Base-by-base conservation (phyloP, 2,888 invertebrate genomes). In the Camponotus fellah region DNA sequence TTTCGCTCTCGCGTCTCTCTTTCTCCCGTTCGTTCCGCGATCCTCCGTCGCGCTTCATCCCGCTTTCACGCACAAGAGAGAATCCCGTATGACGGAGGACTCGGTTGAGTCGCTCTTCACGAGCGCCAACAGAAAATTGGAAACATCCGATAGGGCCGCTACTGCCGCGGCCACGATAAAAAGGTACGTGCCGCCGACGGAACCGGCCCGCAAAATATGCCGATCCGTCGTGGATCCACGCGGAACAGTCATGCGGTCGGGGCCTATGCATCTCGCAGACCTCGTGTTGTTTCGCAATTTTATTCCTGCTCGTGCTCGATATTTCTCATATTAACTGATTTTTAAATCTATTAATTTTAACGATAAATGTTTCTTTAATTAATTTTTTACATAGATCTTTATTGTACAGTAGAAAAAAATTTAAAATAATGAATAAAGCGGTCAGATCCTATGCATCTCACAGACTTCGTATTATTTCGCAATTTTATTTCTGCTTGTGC, bases 101-200 rank as follows among this genome's bases (percentile, higher is more conserved):
- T 82, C 74, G 66, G 17, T 32, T n/a, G 75, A 46, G 62, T 62
- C 64, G 34, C 37, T 75, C 74, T 60, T 58, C 32, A 82, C 80
- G 81, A 83, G 85, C 84, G 87, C 87, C 89, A 88, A 91, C 90
- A 91, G 85, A 92, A 92, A 92, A 92, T 92, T 90, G 90, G 91
- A 91, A 92, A 91, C 89, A 87, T 89, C 88, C 88, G 87, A 88
- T 80, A 86, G 85, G 79, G 72, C 83, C 68, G 84, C 83, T 84
- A 49, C 62, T 17, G 72, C 64, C 68, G 84, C 71, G 83, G 76
- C 83, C 69, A 64, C 68, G 53, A 74, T 74, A 83, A 85, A 85
- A 85, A 83, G 83, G 49, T 83, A 83, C 49, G 56, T 71, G 75
- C 82, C 82, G 69, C 76, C 82, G 49, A 46, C 64, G 49, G 69